phyloP scores from a whole-genome alignment of 1,140 invertebrate species.

The Platyscapa corneri region DNA sequence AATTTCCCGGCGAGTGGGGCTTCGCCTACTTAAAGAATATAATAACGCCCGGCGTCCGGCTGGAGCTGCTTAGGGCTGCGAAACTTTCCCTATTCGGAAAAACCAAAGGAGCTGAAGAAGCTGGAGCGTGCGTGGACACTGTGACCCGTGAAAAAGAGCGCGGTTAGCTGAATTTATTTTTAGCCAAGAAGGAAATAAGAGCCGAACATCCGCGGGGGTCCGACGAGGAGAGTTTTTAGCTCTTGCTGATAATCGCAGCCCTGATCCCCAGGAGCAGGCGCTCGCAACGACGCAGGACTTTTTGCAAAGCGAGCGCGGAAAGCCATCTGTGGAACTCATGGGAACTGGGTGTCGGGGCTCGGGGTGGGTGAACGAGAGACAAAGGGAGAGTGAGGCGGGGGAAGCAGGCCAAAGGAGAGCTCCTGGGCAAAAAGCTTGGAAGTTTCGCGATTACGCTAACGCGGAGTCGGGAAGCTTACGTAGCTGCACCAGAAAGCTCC shows the following conservation, averaged over 20 bases:
- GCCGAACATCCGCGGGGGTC: not conserved
- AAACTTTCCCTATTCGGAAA: not conserved
- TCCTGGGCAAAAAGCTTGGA: slow-evolving; percentile 39
- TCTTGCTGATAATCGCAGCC: slow-evolving; percentile 13
- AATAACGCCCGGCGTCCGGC: not conserved
- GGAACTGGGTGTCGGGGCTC: not conserved
- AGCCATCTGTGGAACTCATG: slow-evolving; percentile 34
- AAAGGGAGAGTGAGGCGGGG: no score
- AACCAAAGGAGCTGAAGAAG: not conserved
- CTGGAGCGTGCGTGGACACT: not conserved
- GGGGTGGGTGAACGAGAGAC: not conserved
- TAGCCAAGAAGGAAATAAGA: slow-evolving; percentile 20
- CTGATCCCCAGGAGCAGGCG: not conserved
- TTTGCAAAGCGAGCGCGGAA: slow-evolving; percentile 47
- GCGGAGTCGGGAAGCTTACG: slow-evolving; percentile 11
- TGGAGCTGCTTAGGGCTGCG: no score
- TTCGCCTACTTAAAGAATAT: not conserved
- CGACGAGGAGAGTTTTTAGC: not conserved
- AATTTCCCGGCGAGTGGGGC: slow-evolving; percentile 3
- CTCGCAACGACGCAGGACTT: not conserved
- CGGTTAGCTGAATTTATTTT: slow-evolving; percentile 23
- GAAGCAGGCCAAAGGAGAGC: not conserved
- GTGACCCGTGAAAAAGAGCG: not conserved
- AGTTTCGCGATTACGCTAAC: slow-evolving; percentile 43
- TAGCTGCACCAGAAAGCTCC: slow-evolving; percentile 13